Evolutionary conservation across 2,888 invertebrate genomes (phyloP).

Genomic region (Drosophila barbarae): DNA sequence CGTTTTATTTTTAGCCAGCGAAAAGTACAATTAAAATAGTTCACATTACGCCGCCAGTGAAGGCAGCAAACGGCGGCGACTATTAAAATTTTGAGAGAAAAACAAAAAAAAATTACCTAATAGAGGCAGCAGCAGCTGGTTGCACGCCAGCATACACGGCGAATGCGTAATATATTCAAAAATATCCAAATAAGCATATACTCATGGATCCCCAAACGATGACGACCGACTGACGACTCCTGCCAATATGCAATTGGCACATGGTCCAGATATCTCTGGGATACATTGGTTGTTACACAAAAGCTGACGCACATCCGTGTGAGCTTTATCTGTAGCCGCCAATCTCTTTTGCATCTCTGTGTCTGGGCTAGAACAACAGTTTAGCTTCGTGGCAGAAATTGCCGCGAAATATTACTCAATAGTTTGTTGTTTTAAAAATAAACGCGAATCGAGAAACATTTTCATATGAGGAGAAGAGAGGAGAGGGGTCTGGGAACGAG

Average conservation of each 20-base stretch:
- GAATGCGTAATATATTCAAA: slow-evolving; percentile 71
- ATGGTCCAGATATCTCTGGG: slow-evolving; percentile 21
- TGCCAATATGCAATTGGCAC: slow-evolving; percentile 62
- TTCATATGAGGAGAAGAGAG: slow-evolving; percentile 45
- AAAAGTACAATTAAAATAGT: slow-evolving; percentile 70
- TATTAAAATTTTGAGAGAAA: slow-evolving; percentile 39
- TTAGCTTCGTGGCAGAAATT: slow-evolving; percentile 26
- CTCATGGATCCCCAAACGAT: slow-evolving; percentile 15
- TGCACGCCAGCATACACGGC: slow-evolving; percentile 45
- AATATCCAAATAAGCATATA: slow-evolving; percentile 48
- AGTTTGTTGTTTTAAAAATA: slow-evolving; percentile 65
- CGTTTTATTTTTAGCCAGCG: slow-evolving; percentile 40
- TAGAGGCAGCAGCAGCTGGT: slow-evolving; percentile 48
- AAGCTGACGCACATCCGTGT: slow-evolving; percentile 64
- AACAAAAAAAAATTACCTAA: slow-evolving; percentile 66
- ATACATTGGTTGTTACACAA: slow-evolving; percentile 1
- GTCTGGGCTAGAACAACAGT: slow-evolving; percentile 64
- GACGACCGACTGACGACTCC: slow-evolving; percentile 18
- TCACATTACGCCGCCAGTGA: slow-evolving; percentile 53
- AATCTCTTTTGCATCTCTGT: slow-evolving; percentile 14
- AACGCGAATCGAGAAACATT: slow-evolving; percentile 61
- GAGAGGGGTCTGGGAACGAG: slow-evolving; percentile 14
- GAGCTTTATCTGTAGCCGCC: slow-evolving; percentile 8
- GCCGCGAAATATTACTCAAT: slow-evolving; percentile 54
- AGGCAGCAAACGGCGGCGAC: slow-evolving; percentile 20